phyloP scores from a whole-genome alignment of 2,888 invertebrate genomes.

The Conistra vaccinii region DNA sequence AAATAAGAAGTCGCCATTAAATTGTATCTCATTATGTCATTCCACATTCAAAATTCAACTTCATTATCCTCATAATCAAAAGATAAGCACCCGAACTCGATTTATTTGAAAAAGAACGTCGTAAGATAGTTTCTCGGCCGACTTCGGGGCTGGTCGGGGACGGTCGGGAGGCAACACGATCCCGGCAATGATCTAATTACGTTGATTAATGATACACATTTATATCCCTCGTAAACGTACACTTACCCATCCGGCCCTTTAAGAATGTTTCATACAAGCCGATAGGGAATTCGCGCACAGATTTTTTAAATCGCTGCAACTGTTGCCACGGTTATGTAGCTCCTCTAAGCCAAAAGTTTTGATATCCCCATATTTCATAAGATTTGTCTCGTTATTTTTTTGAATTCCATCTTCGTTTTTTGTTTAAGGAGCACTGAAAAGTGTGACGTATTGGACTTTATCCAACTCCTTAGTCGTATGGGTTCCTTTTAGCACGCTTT shows the following conservation, averaged over 20 bases:
- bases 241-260: slow-evolving; percentile 74
- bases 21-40: neutral
- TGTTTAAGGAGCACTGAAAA: neutral
- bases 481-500: neutral
- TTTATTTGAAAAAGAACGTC: slow-evolving; percentile 56
- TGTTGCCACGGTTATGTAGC: neutral
- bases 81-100: slow-evolving; percentile 57
- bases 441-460: neutral
- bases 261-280: slow-evolving; percentile 72
- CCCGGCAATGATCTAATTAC: slow-evolving; percentile 89
- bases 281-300: slow-evolving; percentile 30
- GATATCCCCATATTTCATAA: neutral
- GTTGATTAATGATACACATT: slow-evolving; percentile 88
- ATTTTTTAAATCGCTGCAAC: slow-evolving; percentile 30
- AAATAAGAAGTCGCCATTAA: neutral
- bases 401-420: neutral
- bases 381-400: neutral
- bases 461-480: neutral
- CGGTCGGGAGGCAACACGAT: slow-evolving; percentile 80
- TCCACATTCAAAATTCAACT: slow-evolving; percentile 26
- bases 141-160: slow-evolving; percentile 62
- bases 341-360: neutral
- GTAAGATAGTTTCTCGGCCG: slow-evolving; percentile 73
- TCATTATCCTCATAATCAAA: slow-evolving; percentile 51
- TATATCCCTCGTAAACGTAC: slow-evolving; percentile 85